These are phyloP conservation scores for Melangyna quadrimaculata DNA, from an alignment of 2,888 invertebrate genomes.

Conservation along the genomic window DNA sequence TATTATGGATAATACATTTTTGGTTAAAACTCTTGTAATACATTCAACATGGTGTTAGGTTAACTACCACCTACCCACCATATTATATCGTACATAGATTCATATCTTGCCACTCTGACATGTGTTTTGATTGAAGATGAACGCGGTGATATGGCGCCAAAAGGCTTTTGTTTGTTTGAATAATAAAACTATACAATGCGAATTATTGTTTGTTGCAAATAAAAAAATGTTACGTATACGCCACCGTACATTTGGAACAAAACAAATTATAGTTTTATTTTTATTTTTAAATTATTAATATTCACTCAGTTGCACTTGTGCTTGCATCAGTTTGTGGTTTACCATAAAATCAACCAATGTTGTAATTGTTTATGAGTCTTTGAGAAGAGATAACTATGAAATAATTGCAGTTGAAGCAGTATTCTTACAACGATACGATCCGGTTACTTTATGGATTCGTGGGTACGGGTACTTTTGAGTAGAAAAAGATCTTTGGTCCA, in stretches of 20 bases:
- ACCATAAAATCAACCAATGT: slow-evolving; percentile 8
- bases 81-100: slow-evolving; percentile 10
- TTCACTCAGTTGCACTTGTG: slow-evolving; percentile 25
- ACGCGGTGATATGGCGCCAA: slow-evolving; percentile 11
- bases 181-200: slow-evolving; percentile 15
- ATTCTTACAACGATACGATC: not conserved
- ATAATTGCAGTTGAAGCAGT: slow-evolving; percentile 13
- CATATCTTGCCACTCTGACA: slow-evolving; percentile 5
- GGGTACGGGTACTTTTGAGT: not conserved
- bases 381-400: slow-evolving; percentile 12
- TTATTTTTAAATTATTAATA: not conserved
- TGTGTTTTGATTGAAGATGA: slow-evolving; percentile 12
- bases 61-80: not conserved
- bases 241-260: slow-evolving; percentile 29
- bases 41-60: slow-evolving; percentile 18
- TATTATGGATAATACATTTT: not conserved
- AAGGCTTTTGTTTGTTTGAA: slow-evolving; percentile 12
- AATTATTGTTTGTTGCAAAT: slow-evolving; percentile 25
- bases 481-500: slow-evolving; percentile 6
- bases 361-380: slow-evolving; percentile 12
- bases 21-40: slow-evolving; percentile 6
- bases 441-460: slow-evolving; percentile 1
- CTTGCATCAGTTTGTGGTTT: slow-evolving; percentile 43
- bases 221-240: slow-evolving; percentile 51
- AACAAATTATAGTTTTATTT: not conserved